Conservation (phyloP, 2,113 vertebrate species). For the Tenebrosternarchus preto region DNA sequence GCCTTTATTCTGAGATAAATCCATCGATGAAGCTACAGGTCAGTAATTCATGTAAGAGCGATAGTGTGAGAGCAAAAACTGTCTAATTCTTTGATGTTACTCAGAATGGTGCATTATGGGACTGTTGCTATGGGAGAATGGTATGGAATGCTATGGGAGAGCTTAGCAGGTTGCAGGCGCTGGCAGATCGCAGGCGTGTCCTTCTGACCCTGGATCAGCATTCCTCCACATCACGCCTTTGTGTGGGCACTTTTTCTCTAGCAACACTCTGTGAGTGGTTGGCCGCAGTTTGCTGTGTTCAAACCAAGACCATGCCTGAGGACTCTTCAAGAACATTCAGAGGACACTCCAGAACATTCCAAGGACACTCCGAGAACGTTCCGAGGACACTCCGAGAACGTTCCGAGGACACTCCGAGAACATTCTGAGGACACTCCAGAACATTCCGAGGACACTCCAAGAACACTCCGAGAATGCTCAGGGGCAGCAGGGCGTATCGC, state of each 20-base stretch:
- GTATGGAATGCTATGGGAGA: too few relatives aligned
- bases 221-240: constrained; percentile 67
- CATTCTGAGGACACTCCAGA: not conserved
- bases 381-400: constrained; percentile 51
- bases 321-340: constrained; percentile 40
- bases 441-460: constrained; percentile 55
- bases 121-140: constrained; percentile 63
- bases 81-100: constrained; percentile 62
- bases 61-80: too few relatives aligned
- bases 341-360: constrained; percentile 29
- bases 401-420: not conserved
- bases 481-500: constrained; percentile 37
- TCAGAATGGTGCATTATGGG: constrained; percentile 47
- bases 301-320: constrained; percentile 55
- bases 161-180: constrained; percentile 42
- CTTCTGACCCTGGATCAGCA: constrained; percentile 61
- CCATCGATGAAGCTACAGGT: not conserved
- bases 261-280: constrained; percentile 65
- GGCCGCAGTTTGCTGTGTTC: constrained; percentile 48
- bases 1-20: too few relatives aligned
- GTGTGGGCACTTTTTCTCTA: constrained; percentile 62
- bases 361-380: constrained; percentile 51
- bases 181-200: constrained; percentile 67
- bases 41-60: not conserved
- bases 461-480: constrained; percentile 50